Evolutionary conservation across 2,113 vertebrate genomes (phyloP), one percentile per base, ranked within the genome.

Genomic region (Coreoperca whiteheadi): DNA sequence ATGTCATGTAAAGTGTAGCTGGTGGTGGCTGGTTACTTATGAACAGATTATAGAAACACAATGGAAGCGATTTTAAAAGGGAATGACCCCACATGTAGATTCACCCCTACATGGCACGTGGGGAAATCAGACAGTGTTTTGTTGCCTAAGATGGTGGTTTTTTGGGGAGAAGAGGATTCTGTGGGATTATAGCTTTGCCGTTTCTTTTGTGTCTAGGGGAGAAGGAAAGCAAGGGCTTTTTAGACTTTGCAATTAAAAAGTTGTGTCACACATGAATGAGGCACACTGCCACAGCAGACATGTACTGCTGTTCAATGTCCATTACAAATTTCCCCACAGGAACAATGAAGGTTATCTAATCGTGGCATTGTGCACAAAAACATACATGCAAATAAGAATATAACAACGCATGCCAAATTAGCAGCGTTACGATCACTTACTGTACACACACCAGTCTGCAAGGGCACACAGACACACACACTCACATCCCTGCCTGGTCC

Each of bases 341-440:
- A 61, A 65, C 57, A 82, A 30, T 70, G 23, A 30, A 32, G 15
- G 32, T 60, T 56, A 25, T 25, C 59, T 43, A 39, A 28, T 63
- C 1, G 23, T 53, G 2, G 57, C 21, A n/a, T 10, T 66, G 46
- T 63, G 25, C 37, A 63, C 59, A 64, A 60, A 81, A 60, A 77
- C 25, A 59, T 41, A 50, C 39, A 0, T 9, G 12, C 25, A 61
- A 25, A 20, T 39, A 34, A 76, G 37, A 59, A 10, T 37, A 56
- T 50, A 39, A 76, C 74, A 75, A 78, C 74, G 34, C 32, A 83
- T 84, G 64, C 15, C 18, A 82, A 79, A 84, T 86, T 67, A 82
- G 59, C 37, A 25, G 51, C 61, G 56, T 81, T 72, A 37, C 54
- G 71, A 53, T 77, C 75, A 69, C 48, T 76, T 57, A 80, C 64